Percentiles rank a stretch among this genome's conserved stretches.
These are phyloP conservation scores for Oasisia sp. DNA, from an alignment of 2,888 invertebrate genomes.

Conservation along the genomic window DNA sequence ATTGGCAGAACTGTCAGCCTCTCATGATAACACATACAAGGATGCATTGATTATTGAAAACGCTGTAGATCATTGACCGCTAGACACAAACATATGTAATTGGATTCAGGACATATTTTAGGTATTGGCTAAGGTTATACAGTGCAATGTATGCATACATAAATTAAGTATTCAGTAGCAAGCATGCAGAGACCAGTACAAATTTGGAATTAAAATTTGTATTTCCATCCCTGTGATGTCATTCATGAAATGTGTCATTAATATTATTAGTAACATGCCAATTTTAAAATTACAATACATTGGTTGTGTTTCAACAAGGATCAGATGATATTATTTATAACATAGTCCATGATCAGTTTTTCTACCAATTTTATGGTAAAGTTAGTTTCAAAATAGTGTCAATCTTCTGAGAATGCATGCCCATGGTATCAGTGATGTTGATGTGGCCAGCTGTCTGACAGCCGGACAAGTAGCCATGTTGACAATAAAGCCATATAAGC, in stretches of 20 bases:
- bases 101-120: no score
- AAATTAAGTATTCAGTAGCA: neutral
- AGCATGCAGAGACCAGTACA: neutral
- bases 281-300: no score
- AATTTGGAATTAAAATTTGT: no score
- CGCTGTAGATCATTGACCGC: neutral
- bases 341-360: no score
- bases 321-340: no score
- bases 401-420: no score
- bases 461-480: neutral
- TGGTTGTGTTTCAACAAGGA: no score
- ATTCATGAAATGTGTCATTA: no score
- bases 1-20: neutral
- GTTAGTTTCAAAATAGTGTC: no score
- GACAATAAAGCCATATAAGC: neutral
- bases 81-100: neutral
- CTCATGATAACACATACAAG: neutral
- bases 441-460: neutral
- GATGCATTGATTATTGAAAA: neutral
- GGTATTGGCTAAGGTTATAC: neutral
- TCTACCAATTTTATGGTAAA: no score
- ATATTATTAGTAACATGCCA: no score
- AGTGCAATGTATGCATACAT: neutral
- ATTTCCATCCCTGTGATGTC: no score
- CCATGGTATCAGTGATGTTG: neutral